Base-by-base conservation (phyloP, 2,888 invertebrate genomes). In the Dilophus febrilis region DNA sequence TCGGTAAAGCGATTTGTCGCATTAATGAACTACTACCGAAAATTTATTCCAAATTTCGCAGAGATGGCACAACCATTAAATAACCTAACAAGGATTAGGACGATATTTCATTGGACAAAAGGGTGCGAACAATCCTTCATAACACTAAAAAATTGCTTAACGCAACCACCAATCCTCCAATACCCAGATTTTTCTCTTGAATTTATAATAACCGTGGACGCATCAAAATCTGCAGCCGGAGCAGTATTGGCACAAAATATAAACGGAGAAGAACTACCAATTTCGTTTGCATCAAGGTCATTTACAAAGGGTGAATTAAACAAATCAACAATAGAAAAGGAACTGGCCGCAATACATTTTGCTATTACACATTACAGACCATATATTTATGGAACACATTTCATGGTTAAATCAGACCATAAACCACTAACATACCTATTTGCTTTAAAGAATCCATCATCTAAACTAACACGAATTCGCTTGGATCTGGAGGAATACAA, bases 151-250 rank as follows among this genome's bases (percentile, higher is more conserved):
- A 26, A 35, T 8, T 7, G 41, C 2, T 33, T 45, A 7, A 22
- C 30, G 8, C 16, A 51, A 33, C 50, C 49, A 22, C 56, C 55
- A 0, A 48, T 59, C 11, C 37, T 61, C 19, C 49, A 53, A 40
- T 59, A 55, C 34, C 56, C 55, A 3, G 54, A 56, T 40, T 58
- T 58, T 38, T 35, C 41, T 1, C 41, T 50, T 42, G 41, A 42
- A 6, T 56, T 56, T 35, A 40, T 44, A 3, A 12, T 54, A 7
- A 52, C 53, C 2, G 51, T 52, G 1, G 56, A 56, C 19, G 55
- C 55, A 1, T 48, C 48, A 7, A 40, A 50, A 11, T 45, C 34
- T 7, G 53, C 52, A 0, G 27, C 53, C 5, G 53, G 51, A 0
- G 48, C 44, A 4, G 46, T 55, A 3, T 26, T 54, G 10, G 48